A percentile compares a stretch with the other conserved stretches of the same genome.
phyloP scores from a whole-genome alignment of 2,888 invertebrate species.

The Ormyrus nitidulus region DNA sequence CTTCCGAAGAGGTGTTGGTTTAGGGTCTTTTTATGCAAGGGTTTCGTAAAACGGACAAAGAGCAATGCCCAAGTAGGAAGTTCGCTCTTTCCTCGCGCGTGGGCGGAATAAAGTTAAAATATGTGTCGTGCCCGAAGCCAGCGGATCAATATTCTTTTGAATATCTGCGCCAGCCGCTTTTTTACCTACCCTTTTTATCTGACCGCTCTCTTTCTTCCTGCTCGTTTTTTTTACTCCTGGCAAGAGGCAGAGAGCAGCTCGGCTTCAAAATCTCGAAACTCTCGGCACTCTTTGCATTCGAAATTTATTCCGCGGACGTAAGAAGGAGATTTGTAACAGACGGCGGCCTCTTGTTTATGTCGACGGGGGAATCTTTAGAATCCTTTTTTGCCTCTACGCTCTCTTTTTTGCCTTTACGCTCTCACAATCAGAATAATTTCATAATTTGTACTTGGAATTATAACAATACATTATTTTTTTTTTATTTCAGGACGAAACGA shows the following conservation, averaged over 20 bases:
- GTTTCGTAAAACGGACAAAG: conserved; percentile 46
- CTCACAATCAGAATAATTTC: too few species aligned
- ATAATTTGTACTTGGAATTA: too few species aligned
- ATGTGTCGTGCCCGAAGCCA: conserved; percentile 10
- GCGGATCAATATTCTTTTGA: conserved; percentile 49
- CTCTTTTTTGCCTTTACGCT: background rate
- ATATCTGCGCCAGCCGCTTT: conserved; percentile 12
- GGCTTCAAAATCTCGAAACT: conserved; percentile 19
- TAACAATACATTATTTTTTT: too few species aligned
- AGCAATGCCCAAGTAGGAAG: conserved; percentile 33
- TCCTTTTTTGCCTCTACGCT: background rate
- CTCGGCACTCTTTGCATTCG: conserved; percentile 19
- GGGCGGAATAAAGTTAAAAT: conserved; percentile 41
- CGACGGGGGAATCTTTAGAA: conserved; percentile 1
- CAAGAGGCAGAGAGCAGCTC: background rate
- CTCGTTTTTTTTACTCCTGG: background rate
- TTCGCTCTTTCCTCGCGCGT: conserved; percentile 33
- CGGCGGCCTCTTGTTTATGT: background rate
- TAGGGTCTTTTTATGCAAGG: conserved; percentile 44
- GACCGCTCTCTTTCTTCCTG: conserved; percentile 24
- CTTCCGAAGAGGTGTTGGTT: conserved; percentile 40
- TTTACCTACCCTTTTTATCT: conserved; percentile 22
- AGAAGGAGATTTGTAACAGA: conserved; percentile 37
- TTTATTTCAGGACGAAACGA: too few species aligned
- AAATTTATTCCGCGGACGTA: conserved; percentile 43